A percentile compares a stretch with the other conserved stretches of the same genome.
These are phyloP conservation scores for Ruditapes philippinarum DNA, from an alignment of 1,140 invertebrate genomes.

Conservation along the genomic window DNA sequence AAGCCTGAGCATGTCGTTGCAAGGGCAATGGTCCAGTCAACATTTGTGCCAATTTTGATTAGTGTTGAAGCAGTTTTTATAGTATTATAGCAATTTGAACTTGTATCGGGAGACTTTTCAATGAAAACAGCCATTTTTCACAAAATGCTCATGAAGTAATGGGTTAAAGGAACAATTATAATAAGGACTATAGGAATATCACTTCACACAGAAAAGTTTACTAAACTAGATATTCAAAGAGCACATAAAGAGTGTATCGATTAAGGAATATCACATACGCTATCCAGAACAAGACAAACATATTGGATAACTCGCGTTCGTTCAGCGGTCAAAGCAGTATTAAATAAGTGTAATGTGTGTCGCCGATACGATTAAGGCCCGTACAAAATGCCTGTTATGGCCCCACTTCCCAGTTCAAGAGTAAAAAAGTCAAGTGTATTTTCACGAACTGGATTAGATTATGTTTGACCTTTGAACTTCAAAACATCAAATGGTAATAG, in stretches of 20 bases:
- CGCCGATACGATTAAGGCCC: constrained; percentile 5
- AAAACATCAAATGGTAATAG: neutral
- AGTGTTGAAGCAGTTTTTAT: no score
- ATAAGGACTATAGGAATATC: neutral
- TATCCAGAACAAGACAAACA: neutral
- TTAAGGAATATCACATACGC: neutral
- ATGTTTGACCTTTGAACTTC: neutral
- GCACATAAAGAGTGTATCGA: neutral
- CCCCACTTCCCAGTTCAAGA: neutral
- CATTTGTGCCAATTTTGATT: no score
- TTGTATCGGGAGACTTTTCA: no score
- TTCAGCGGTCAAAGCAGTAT: neutral
- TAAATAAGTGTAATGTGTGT: neutral
- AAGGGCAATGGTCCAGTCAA: no score
- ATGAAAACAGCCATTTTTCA: no score
- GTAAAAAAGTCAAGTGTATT: neutral
- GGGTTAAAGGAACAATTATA: neutral
- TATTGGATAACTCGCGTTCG: constrained; percentile 27
- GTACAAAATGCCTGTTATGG: constrained; percentile 31
- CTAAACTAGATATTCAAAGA: neutral
- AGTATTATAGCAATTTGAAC: no score
- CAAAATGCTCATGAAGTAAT: no score
- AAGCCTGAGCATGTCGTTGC: no score
- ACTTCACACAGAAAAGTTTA: neutral
- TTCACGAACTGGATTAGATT: neutral